Conservation (phyloP, 2,797 vertebrate genomes). For the Mus spretus region DNA sequence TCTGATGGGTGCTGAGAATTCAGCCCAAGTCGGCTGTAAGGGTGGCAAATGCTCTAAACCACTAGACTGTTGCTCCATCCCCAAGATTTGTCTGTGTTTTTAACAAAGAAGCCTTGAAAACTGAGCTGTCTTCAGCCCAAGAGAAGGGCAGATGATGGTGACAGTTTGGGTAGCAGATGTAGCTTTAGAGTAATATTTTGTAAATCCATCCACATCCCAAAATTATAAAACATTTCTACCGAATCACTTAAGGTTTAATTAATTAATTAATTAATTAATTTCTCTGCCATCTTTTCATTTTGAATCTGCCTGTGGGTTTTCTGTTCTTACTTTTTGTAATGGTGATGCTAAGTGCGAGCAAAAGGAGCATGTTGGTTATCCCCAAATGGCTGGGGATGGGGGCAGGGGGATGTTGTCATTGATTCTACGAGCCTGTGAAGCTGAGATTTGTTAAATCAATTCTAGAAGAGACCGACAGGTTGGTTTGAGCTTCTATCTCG, state of each 20-base stretch:
- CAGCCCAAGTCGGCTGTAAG: neutral
- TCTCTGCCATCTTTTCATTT: conserved; percentile 14
- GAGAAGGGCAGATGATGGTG: neutral
- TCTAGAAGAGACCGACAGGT: neutral
- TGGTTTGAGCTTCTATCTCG: neutral
- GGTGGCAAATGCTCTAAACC: neutral
- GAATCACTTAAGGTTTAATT: conserved; percentile 13
- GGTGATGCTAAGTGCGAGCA: neutral
- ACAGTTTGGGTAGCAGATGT: neutral
- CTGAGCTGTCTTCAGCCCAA: neutral
- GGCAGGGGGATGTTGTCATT: no score
- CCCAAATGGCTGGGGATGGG: neutral
- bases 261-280: neutral
- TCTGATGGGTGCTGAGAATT: neutral
- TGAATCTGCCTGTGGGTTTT: neutral
- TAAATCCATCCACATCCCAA: neutral
- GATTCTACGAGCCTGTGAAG: neutral
- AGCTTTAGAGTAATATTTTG: neutral
- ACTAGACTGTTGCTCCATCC: neutral
- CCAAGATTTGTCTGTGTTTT: neutral
- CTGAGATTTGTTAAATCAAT: neutral
- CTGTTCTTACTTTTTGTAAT: neutral
- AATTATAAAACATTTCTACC: neutral
- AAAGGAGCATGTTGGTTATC: neutral
- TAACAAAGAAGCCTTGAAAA: neutral